These are phyloP conservation scores for Leptocoma aspasia DNA, from an alignment of 2,113 vertebrate genomes.

Conservation along the genomic window DNA sequence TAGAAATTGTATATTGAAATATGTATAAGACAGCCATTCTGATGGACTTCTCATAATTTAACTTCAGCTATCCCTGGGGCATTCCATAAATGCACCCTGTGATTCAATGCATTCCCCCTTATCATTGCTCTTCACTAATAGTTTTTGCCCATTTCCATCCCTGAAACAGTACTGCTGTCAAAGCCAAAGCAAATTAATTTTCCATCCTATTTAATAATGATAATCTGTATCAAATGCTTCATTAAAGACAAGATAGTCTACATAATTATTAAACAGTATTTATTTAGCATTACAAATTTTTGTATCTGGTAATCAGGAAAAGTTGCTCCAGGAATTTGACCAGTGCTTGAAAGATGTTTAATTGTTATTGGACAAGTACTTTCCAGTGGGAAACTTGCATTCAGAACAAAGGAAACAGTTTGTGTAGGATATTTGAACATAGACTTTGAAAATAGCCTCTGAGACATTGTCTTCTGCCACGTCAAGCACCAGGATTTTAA, in stretches of 20 bases:
- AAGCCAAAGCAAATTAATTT: conserved; percentile 47
- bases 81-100: background rate
- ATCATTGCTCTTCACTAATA: background rate
- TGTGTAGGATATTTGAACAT: background rate
- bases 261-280: conserved; percentile 4
- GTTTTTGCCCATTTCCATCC: background rate
- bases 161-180: background rate
- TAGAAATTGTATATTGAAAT: background rate
- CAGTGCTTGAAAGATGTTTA: background rate
- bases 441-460: background rate
- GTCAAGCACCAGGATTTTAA: background rate
- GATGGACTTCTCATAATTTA: background rate
- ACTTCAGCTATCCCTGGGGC: background rate
- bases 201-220: background rate
- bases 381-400: background rate
- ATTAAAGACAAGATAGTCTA: background rate
- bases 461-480: background rate
- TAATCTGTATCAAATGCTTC: conserved; percentile 12
- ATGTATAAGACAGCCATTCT: background rate
- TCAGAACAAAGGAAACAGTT: background rate
- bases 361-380: background rate
- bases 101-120: background rate
- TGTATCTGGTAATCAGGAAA: background rate
- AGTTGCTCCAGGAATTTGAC: background rate
- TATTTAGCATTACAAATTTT: conserved; percentile 21